phyloP scores from a whole-genome alignment of 1,140 invertebrate species.

The Druon quercuslanigerum region DNA sequence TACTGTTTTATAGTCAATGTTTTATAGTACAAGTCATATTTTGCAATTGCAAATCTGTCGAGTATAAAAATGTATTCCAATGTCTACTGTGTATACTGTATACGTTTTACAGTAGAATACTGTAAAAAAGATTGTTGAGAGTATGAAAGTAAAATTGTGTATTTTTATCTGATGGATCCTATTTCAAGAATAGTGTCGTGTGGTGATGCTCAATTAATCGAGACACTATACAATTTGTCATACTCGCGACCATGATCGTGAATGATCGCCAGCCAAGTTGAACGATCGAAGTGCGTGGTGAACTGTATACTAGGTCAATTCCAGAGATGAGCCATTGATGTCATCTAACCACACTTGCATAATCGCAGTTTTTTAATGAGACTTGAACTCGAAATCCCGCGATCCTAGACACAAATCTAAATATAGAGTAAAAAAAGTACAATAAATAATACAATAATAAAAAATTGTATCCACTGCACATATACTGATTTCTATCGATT shows the following conservation, averaged over 20 bases:
- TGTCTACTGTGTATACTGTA: no score
- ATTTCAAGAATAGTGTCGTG: conserved; percentile 10
- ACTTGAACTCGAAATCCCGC: not conserved
- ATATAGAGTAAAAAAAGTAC: not conserved
- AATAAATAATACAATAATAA: not conserved
- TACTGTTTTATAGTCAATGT: no score
- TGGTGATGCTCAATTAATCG: conserved; percentile 12
- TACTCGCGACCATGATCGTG: conserved; percentile 19
- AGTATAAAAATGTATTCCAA: no score
- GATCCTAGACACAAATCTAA: not conserved
- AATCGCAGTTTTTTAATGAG: not conserved
- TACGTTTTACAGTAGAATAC: no score
- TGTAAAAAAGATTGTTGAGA: not conserved
- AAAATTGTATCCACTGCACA: no score
- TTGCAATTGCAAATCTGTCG: no score
- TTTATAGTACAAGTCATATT: no score
- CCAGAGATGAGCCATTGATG: not conserved
- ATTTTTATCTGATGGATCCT: conserved; percentile 13
- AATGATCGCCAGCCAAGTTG: conserved; percentile 29
- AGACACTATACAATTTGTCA: conserved; percentile 26
- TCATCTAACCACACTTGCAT: not conserved
- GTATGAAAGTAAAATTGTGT: not conserved
- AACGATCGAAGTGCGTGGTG: conserved; percentile 16
- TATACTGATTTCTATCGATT: no score
- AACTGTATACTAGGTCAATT: conserved; percentile 18